Evolutionary conservation across 2,113 vertebrate genomes (phyloP), one percentile per base, ranked within the genome.

Genomic region (Vidua macroura): DNA sequence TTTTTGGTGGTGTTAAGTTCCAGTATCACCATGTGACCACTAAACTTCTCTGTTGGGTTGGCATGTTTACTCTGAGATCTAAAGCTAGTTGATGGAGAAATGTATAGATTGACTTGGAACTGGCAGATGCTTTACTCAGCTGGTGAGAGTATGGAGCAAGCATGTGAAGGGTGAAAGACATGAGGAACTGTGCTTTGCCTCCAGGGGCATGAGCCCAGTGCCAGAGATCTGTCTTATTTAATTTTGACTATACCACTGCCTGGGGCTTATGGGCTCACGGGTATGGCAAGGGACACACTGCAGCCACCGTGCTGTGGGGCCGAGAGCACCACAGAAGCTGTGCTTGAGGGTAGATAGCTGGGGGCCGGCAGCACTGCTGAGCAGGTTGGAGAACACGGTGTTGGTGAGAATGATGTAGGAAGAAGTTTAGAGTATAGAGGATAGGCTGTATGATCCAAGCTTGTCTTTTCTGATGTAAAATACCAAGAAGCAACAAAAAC

Each of bases 261-360:
- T 2, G 5, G 49, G 49, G 20, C 11, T 79, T 48, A 10, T 2
- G 49, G 83, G 16, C 41, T 63, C 2, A 3, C 2, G 18, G 46
- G 33, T 10, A 6, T 53, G 5, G n/a, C 18, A 23, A 16, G 10
- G 83, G 39, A 22, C 31, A 52, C 0, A 4, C 56, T 67, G 23
- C 2, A 2, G 44, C 11, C 3, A 0, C 1, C 0, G 18, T 46
- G 44, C 31, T 31, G 7, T 22, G 49, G 44, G 30, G 20, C 12
- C 37, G 64, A 30, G 49, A 39, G 15, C 15, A 27, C 9, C 52
- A 5, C 8, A 7, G 59, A 21, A 21, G 23, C 37, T 8, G 23
- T 17, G 48, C 39, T 7, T 31, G 27, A 35, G n/a, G 37, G 43
- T 13, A 13, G 41, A 41, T 2, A 22, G 33, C 43, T 73, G 43